A percentile compares a stretch with the other conserved stretches of the same genome.
phyloP scores from a whole-genome alignment of 2,888 invertebrate species.

The Xanthia togata region DNA sequence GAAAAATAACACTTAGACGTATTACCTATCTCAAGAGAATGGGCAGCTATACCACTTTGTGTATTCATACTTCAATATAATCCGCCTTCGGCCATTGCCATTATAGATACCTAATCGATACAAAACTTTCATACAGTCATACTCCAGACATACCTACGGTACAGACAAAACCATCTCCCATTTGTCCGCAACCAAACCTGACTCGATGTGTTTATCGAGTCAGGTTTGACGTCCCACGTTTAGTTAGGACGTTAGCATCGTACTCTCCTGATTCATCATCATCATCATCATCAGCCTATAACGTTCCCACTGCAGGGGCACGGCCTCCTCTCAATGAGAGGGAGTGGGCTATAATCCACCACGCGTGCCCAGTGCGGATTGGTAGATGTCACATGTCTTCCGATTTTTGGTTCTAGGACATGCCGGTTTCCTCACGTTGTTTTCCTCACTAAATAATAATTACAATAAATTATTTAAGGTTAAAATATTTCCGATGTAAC shows the following conservation, averaged over 20 bases:
- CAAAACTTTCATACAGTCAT: background rate
- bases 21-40: background rate
- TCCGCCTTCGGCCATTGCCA: too few species aligned
- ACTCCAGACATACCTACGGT: background rate
- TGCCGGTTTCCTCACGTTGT: too few species aligned
- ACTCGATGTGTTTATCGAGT: too few species aligned
- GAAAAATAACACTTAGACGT: too few species aligned
- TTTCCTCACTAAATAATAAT: background rate
- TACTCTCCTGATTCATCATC: too few species aligned
- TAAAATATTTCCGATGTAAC: background rate
- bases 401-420: too few species aligned
- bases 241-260: background rate
- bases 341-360: too few species aligned
- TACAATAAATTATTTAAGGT: background rate
- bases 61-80: background rate
- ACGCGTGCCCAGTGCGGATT: too few species aligned
- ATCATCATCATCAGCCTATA: too few species aligned
- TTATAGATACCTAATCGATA: background rate
- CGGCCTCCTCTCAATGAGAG: too few species aligned
- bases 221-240: background rate
- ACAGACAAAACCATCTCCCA: background rate
- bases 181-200: background rate
- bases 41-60: background rate
- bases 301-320: too few species aligned
- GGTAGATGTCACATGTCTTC: too few species aligned